A percentile compares a stretch with the other conserved stretches of the same genome.
Evolutionary conservation across 1,140 invertebrate genomes (phyloP).

Genomic region (Dendrolimus kikuchii): DNA sequence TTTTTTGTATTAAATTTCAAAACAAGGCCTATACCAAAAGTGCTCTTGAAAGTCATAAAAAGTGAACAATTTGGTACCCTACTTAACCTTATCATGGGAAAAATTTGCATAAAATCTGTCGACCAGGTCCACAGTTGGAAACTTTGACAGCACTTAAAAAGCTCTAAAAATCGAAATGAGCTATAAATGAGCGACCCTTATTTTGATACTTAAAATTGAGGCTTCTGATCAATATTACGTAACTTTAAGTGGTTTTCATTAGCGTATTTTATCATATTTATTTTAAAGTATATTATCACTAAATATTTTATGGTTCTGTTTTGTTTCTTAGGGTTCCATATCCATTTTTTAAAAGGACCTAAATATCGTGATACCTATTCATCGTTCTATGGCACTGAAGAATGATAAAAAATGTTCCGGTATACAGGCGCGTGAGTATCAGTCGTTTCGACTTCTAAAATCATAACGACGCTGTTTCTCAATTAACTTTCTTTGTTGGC

Average conservation of each 20-base stretch:
- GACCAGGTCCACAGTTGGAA: constrained; percentile 39
- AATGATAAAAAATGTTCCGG: too few species aligned
- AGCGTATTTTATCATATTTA: too few species aligned
- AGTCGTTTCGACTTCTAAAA: too few species aligned
- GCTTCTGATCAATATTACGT: constrained; percentile 14
- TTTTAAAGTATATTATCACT: too few species aligned
- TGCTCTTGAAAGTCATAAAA: constrained; percentile 39
- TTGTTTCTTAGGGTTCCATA: too few species aligned
- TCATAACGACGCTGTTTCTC: too few species aligned
- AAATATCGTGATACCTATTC: too few species aligned
- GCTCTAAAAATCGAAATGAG: constrained; percentile 58
- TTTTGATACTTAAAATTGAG: constrained; percentile 19
- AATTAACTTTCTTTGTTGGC: too few species aligned
- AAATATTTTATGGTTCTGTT: too few species aligned
- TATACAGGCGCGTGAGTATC: too few species aligned
- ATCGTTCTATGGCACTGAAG: too few species aligned
- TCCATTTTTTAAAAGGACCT: too few species aligned
- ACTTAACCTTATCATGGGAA: constrained; percentile 50
- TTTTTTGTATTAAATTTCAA: neutral
- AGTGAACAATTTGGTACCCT: constrained; percentile 54
- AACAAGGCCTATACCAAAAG: neutral
- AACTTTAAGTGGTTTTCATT: neutral
- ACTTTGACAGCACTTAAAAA: constrained; percentile 56
- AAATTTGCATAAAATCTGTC: constrained; percentile 63
- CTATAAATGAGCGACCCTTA: constrained; percentile 50